A percentile compares a stretch with the other conserved stretches of the same genome.
phyloP scores from a whole-genome alignment of 2,797 vertebrate species.

The Coracias cyanogaster region DNA sequence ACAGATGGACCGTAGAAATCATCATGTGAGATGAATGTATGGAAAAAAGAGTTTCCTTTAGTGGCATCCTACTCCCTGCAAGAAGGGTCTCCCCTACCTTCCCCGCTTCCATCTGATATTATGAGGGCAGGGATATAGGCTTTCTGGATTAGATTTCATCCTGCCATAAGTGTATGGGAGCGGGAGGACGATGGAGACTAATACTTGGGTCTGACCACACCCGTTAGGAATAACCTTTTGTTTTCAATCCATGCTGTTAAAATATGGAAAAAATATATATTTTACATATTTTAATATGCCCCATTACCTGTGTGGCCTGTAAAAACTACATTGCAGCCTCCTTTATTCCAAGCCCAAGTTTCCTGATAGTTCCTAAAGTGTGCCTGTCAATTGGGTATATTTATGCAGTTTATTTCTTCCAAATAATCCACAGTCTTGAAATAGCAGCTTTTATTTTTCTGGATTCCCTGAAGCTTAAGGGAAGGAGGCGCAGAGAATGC shows the following conservation, averaged over 20 bases:
- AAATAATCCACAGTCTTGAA: neutral
- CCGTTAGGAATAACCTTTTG: constrained; percentile 37
- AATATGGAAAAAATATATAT: constrained; percentile 61
- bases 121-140: neutral
- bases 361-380: neutral
- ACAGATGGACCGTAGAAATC: constrained; percentile 56
- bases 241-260: constrained; percentile 56
- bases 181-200: constrained; percentile 27
- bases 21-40: constrained; percentile 59
- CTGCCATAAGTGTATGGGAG: neutral
- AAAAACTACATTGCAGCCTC: constrained; percentile 36
- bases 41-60: constrained; percentile 54
- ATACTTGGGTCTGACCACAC: constrained; percentile 58
- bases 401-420: constrained; percentile 68
- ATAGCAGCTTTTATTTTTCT: neutral
- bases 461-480: constrained; percentile 3
- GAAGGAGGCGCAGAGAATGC: neutral
- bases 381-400: constrained; percentile 52
- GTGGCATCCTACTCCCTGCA: constrained; percentile 41
- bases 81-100: constrained; percentile 27
- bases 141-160: constrained; percentile 20
- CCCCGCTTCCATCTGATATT: neutral
- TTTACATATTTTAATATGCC: constrained; percentile 66
- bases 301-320: constrained; percentile 64
- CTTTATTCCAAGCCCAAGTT: constrained; percentile 59